These are phyloP conservation scores for Papilio polyxenes DNA, from an alignment of 1,140 invertebrate genomes.

Conservation along the genomic window DNA sequence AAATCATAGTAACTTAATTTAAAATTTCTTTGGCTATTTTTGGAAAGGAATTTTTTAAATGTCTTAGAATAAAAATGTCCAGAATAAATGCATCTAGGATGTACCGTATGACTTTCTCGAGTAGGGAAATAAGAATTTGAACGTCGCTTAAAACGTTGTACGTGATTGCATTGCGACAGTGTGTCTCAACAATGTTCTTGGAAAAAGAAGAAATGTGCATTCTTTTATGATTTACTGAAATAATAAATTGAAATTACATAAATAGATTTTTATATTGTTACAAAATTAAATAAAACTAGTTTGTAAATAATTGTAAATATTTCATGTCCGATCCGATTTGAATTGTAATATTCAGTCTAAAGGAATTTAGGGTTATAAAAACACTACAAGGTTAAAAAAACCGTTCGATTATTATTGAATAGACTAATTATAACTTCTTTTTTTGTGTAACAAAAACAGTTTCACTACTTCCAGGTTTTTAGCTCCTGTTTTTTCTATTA, in stretches of 20 bases:
- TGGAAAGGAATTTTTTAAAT: not conserved
- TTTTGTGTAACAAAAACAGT: not conserved
- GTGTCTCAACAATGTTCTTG: conserved; percentile 19
- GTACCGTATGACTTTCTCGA: not conserved
- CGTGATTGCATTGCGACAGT: not conserved
- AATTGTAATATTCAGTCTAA: not conserved
- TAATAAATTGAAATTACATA: no score
- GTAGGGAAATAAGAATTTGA: conserved; percentile 12
- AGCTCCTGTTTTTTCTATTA: not conserved
- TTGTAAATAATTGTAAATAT: no score
- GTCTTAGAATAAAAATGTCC: not conserved
- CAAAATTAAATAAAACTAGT: no score
- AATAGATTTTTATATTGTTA: no score
- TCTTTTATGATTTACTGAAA: not conserved
- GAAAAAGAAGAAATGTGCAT: not conserved
- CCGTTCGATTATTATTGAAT: not conserved
- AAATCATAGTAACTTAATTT: not conserved
- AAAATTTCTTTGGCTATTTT: not conserved
- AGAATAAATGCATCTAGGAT: no score
- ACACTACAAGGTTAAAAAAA: conserved; percentile 7
- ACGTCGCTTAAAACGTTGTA: not conserved
- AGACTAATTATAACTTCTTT: not conserved
- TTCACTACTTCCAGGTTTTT: not conserved
- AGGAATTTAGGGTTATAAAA: not conserved
- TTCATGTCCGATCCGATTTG: not conserved